Conservation (phyloP, 2,797 vertebrate genomes). For the Antennarius maculatus region DNA sequence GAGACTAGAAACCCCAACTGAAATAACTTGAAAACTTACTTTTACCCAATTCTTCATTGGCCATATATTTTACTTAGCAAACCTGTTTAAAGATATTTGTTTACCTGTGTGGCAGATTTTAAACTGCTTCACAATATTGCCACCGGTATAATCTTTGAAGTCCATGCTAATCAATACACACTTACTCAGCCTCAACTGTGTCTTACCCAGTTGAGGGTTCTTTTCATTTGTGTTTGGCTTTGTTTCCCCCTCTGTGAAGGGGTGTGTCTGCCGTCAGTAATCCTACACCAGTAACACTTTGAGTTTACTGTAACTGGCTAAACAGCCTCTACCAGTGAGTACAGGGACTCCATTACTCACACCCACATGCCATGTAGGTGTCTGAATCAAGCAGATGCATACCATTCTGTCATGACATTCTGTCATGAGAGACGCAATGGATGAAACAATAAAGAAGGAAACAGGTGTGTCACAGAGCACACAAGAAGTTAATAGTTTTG, state of each 20-base stretch:
- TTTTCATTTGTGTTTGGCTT: constrained; percentile 74
- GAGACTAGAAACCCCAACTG: too few relatives aligned
- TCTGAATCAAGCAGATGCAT: constrained; percentile 44
- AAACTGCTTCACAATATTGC: neutral
- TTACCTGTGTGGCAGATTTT: neutral
- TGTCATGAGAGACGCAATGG: neutral
- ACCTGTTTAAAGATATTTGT: constrained; percentile 5
- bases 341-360: constrained; percentile 53
- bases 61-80: neutral
- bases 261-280: constrained; percentile 88
- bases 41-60: neutral
- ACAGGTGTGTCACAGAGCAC: constrained; percentile 36
- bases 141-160: constrained; percentile 22
- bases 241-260: constrained; percentile 66
- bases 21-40: too few relatives aligned
- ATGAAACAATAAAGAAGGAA: constrained; percentile 26
- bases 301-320: constrained; percentile 84
- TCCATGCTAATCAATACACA: constrained; percentile 25
- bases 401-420: constrained; percentile 29
- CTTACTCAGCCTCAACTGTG: constrained; percentile 20
- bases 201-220: constrained; percentile 27
- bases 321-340: constrained; percentile 89
- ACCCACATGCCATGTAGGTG: constrained; percentile 60
- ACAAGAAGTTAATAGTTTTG: constrained; percentile 11
- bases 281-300: constrained; percentile 88